Base-by-base conservation (phyloP, 2,797 vertebrate species). In the Mionectes olivaceus region DNA sequence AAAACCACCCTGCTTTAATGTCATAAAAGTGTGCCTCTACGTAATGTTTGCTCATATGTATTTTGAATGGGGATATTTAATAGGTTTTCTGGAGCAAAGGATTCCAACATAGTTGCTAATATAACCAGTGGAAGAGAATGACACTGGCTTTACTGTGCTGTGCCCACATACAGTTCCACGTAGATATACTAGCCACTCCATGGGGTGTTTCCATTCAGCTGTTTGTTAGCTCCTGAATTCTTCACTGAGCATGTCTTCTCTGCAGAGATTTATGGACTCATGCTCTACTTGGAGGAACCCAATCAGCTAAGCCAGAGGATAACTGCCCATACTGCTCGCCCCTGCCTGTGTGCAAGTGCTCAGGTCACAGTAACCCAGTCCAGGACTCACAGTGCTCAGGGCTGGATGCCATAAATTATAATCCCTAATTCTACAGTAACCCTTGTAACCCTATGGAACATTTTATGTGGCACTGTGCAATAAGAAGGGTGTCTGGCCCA, bases 171-270 rank as follows among this genome's bases (percentile, higher is more conserved):
- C 24, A 4, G 10, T 37, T 73, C 49, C 8, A 4, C 3, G 0
- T 23, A 39, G 47, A 23, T 15, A 15, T 17, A 12, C 47, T 57
- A 15, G 28, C 28, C 1, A 0, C 35, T 35, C 24, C 4, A 0
- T 17, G 6, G 61, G 28, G 19, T 53, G 28, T 39, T 88, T 39
- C 28, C 39, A 23, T 78, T 79, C 71, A 61, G 43, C 71, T 56
- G 23, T 60, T 81, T 61, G 46, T 56, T 70, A 82, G 33, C 11
- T 2, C 0, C 43, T 28, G 15, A 82, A 33, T n/a, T 61, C 63
- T 50, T n/a, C 1, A 0, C 22, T 74, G 57, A 65, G 30, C 10
- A 7, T 10, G 15, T 53, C 49, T 52, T 39, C 57, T 79, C 67
- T 63, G 32, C 7, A 49, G 41, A 70, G 52, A 35, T 44, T 85